phyloP scores from a whole-genome alignment of 2,797 vertebrate genomes.

The Odontamblyopus rebecca region DNA sequence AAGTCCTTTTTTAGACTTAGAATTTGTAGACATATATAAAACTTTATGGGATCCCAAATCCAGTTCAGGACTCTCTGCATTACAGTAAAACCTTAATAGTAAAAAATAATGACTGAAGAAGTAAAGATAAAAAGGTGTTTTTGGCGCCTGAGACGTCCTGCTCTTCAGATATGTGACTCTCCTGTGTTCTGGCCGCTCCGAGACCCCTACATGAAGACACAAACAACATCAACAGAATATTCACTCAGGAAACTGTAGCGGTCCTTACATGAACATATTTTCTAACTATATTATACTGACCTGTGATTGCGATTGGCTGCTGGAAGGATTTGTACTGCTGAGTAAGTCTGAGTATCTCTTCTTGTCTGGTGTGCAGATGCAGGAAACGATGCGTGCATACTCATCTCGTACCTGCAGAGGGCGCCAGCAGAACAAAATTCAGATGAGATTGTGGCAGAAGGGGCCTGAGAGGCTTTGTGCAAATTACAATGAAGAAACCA shows the following conservation, averaged over 20 bases:
- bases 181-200: conserved; percentile 58
- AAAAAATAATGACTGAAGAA: conserved; percentile 7
- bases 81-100: not conserved
- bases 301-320: conserved; percentile 68
- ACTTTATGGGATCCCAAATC: not conserved
- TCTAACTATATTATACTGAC: conserved; percentile 37
- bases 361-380: conserved; percentile 58
- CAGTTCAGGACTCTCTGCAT: conserved; percentile 1
- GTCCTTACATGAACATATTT: too few species aligned
- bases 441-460: not conserved
- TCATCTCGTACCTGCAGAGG: conserved; percentile 85
- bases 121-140: not conserved
- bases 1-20: not conserved
- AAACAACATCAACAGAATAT: not conserved
- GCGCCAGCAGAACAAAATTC: conserved; percentile 35
- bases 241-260: not conserved
- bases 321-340: conserved; percentile 74
- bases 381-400: conserved; percentile 75
- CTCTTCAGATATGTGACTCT: conserved; percentile 66
- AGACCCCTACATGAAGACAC: conserved; percentile 37
- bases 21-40: not conserved
- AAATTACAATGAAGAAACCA: not conserved
- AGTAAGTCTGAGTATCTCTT: conserved; percentile 78
- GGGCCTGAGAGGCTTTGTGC: not conserved
- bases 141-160: not conserved